Evolutionary conservation across 2,888 invertebrate genomes (phyloP), one percentile per base, ranked within the genome.

Genomic region (Augochlorella aurata): DNA sequence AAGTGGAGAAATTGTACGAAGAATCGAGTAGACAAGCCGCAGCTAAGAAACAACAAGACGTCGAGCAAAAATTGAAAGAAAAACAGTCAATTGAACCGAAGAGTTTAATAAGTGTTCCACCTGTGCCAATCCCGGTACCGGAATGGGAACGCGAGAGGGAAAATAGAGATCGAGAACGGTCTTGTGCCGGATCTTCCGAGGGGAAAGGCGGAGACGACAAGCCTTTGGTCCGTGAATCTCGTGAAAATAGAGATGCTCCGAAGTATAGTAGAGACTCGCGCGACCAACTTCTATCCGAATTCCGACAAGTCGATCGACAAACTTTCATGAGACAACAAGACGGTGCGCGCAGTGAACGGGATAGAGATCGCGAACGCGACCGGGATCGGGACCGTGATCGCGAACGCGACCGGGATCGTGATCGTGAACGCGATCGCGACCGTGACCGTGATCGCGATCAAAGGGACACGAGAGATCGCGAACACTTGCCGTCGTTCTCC

Each of bases 1-100:
- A 98, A 91, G 98, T 98, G 91, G 98, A 98, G 91, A 96, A 97
- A 83, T 95, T 97, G 63, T 96, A 95, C 89, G 95, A 95, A 89
- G 96, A 96, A 90, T 95, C 95, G 18, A 96, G 96, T 88, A 95
- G 94, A 92, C 94, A 94, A 87, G 94, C 94, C 12, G 95, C 96
- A 38, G 95, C 95, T 61, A 96, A 96, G 89, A 97, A 97, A 90
- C 93, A 96, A 77, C 95, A 96, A 89, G 95, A 95, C 90, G 93
- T 97, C 7, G 96, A 97, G 89, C 96, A 96, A 92, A 96, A 96
- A 90, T 93, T 95, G 83, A 95, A 95, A 83, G 95, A 94, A 81
- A 95, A 95, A 87, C 94, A 84, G n/a, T 86, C 89, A 47, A 93
- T 94, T 24, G 94, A 94, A 92, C 93, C 93, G 88, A 87, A 94